A percentile compares a stretch with the other conserved stretches of the same genome.
These are phyloP conservation scores for Aphelinus certus DNA, from an alignment of 1,140 invertebrate species.

Conservation along the genomic window DNA sequence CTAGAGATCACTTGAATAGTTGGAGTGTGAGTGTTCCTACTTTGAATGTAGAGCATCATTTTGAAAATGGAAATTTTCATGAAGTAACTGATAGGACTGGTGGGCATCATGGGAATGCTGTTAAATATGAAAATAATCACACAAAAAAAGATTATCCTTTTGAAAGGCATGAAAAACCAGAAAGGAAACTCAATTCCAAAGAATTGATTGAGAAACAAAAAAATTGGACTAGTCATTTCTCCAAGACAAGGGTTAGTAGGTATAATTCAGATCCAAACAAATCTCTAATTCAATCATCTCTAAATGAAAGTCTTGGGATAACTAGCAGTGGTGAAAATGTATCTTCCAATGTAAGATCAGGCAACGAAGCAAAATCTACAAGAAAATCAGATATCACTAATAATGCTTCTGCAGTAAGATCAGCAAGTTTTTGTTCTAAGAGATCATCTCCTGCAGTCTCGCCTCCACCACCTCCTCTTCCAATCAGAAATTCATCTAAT, in stretches of 20 bases:
- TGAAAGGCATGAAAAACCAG: conserved; percentile 79
- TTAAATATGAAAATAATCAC: conserved; percentile 54
- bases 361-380: conserved; percentile 33
- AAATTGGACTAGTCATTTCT: conserved; percentile 91
- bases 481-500: conserved; percentile 56
- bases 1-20: conserved; percentile 56
- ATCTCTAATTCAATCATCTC: conserved; percentile 59
- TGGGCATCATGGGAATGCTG: conserved; percentile 42
- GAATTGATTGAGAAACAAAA: conserved; percentile 89
- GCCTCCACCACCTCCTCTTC: conserved; percentile 56
- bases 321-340: neutral
- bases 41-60: conserved; percentile 61
- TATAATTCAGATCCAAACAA: conserved; percentile 74
- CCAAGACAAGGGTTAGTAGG: conserved; percentile 74
- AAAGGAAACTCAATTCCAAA: conserved; percentile 82
- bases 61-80: conserved; percentile 57
- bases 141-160: conserved; percentile 65
- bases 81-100: conserved; percentile 47
- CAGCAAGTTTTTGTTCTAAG: conserved; percentile 57
- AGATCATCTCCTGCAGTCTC: conserved; percentile 50
- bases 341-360: neutral
- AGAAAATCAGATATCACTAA: conserved; percentile 45
- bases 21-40: conserved; percentile 63
- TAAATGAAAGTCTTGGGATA: conserved; percentile 53
- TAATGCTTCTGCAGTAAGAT: conserved; percentile 50